Evolutionary conservation across 2,113 vertebrate species (phyloP), one percentile per base, ranked within the genome.

Genomic region (Psammodynastes pulverulentus): DNA sequence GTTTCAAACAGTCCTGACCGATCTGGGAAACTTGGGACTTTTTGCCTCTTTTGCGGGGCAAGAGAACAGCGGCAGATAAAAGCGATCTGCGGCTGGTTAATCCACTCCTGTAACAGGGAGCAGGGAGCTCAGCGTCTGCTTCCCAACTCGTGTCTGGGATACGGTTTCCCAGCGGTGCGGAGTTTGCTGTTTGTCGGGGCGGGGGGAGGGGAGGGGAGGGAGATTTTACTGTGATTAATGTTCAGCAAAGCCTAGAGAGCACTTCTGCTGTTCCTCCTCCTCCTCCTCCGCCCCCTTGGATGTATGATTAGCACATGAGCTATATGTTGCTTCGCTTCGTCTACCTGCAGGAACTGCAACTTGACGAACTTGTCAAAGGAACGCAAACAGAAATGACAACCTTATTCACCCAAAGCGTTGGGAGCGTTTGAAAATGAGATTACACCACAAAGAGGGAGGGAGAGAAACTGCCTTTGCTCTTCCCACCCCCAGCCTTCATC

Each of bases 401-500:
- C 91, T 79, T 94, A 96, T 96, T 97, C 95, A 97, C 97, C 97
- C 89, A 52, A 54, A 54, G 92, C 93, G 92, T 89, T 72, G 92
- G 92, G 92, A 90, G 87, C 89, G 56, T 94, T 90, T 89, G 92
- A 88, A 92, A 88, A 72, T 72, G 91, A 89, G 94, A 93, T 91
- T 88, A 93, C 89, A 91, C 92, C 94, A 93, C 94, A 62, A 86
- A 52, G 52, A 52, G 51, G 19, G 53, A 53, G 53, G 3, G 54
- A 24, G 93, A 96, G 91, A 92, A 48, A 88, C 92, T 96, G 26
- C 26, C 29, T 58, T 53, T 49, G 92, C 92, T 89, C 88, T 89
- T 67, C 88, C 96, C 94, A 43, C 91, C 87, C 91, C 91, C 95
- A 95, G 94, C 93, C 89, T 93, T 95, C 97, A 97, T 98, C 97